phyloP scores from a whole-genome alignment of 53 echinoderm and acorn worm genomes.

The Mesocentrotus franciscanus region DNA sequence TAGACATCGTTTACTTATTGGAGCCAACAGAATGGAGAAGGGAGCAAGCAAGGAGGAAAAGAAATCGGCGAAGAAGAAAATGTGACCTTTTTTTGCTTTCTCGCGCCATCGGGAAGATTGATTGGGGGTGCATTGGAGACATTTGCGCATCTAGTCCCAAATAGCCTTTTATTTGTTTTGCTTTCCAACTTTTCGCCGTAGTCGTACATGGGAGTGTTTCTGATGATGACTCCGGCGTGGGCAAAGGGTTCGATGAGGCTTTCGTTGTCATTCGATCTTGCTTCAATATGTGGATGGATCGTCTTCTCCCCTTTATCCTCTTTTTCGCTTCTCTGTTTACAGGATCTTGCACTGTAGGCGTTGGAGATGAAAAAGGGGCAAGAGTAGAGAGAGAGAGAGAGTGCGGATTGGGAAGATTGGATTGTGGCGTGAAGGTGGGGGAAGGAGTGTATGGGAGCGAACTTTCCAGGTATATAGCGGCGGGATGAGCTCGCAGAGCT shows the following conservation, averaged over 20 bases:
- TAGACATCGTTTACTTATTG: slow-evolving; percentile 13
- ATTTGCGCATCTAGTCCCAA: slow-evolving; percentile 17
- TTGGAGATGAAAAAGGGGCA: background rate
- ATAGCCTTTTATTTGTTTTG: slow-evolving; percentile 59
- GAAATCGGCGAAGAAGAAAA: background rate
- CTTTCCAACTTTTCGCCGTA: slow-evolving; percentile 15
- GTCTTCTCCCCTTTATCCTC: slow-evolving; percentile 8
- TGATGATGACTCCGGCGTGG: background rate
- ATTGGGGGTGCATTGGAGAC: slow-evolving; percentile 14
- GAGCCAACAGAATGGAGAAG: slow-evolving; percentile 5
- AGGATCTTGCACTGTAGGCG: slow-evolving; percentile 16
- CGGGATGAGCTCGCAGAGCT: background rate
- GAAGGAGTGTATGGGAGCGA: background rate
- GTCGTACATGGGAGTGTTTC: slow-evolving; percentile 10
- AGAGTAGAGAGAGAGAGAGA: background rate
- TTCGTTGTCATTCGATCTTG: slow-evolving; percentile 51
- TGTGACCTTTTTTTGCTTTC: slow-evolving; percentile 23
- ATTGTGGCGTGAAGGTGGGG: background rate
- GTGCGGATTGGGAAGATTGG: background rate
- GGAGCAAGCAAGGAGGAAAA: background rate
- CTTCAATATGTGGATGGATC: slow-evolving; percentile 43
- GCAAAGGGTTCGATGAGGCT: background rate
- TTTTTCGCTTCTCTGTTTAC: slow-evolving; percentile 43
- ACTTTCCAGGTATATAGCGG: background rate
- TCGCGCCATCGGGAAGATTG: slow-evolving; percentile 48